Conservation (phyloP, 1,140 invertebrate genomes). For the Ridgeia piscesae region DNA sequence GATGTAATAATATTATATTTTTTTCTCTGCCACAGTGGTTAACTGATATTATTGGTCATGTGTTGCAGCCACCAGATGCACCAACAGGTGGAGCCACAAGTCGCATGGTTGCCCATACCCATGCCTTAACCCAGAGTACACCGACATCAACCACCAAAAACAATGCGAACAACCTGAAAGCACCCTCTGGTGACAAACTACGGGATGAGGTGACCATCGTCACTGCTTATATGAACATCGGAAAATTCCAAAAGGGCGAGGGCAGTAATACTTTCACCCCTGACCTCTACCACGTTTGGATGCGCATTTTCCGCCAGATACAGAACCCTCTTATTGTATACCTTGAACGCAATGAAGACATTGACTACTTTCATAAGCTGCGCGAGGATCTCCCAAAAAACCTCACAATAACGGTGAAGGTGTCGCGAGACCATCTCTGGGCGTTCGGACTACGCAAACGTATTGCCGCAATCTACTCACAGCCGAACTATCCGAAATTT, state of each 20-base stretch:
- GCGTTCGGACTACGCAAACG: constrained; percentile 37
- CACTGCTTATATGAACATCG: constrained; percentile 44
- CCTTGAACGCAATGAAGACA: constrained; percentile 21
- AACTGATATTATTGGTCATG: neutral
- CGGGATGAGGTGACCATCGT: constrained; percentile 37
- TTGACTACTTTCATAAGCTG: constrained; percentile 21
- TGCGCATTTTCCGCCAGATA: constrained; percentile 25
- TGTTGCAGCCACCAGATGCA: neutral
- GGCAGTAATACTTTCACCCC: neutral
- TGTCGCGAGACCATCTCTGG: constrained; percentile 40
- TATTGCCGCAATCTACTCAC: constrained; percentile 36
- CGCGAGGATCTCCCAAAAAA: constrained; percentile 15
- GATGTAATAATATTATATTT: too few relatives aligned
- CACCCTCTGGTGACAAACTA: neutral
- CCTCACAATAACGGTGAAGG: constrained; percentile 36
- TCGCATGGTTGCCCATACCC: neutral
- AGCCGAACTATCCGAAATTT: constrained; percentile 43
- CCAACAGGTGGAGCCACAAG: neutral
- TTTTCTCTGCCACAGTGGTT: neutral
- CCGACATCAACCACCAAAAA: neutral
- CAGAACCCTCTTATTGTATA: constrained; percentile 26
- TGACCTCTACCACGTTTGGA: constrained; percentile 24
- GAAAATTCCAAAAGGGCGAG: constrained; percentile 39
- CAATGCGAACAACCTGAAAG: neutral
- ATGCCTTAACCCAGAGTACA: neutral